Evolutionary conservation across 2,888 invertebrate species (phyloP).

Genomic region (Acleris cristana): DNA sequence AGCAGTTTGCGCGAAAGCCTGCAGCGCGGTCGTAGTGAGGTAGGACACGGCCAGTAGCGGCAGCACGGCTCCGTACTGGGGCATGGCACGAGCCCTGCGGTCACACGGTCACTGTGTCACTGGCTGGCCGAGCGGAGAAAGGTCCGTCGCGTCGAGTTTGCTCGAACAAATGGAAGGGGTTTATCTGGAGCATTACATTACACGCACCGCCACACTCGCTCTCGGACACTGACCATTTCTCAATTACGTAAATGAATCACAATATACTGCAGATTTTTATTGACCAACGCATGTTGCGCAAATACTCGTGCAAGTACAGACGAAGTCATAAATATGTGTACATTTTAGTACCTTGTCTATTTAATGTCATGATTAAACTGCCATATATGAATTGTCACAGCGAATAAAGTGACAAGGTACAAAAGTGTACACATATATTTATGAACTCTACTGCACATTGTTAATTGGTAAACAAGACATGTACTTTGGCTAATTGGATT

Average conservation of each 20-base stretch:
- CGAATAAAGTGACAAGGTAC: no score
- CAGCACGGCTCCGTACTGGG: slow-evolving; percentile 56
- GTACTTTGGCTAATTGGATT: neutral
- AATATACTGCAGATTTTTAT: slow-evolving; percentile 32
- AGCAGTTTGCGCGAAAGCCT: slow-evolving; percentile 45
- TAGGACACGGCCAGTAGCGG: slow-evolving; percentile 54
- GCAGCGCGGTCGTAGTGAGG: slow-evolving; percentile 44
- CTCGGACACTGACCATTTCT: slow-evolving; percentile 42
- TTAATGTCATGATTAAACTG: no score
- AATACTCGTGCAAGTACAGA: slow-evolving; percentile 4
- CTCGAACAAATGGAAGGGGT: slow-evolving; percentile 61
- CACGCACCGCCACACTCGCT: slow-evolving; percentile 42
- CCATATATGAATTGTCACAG: no score
- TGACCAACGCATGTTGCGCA: slow-evolving; percentile 19
- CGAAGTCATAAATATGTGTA: no score
- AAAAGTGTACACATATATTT: no score
- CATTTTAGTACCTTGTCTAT: no score
- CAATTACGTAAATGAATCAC: slow-evolving; percentile 34
- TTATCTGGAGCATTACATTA: slow-evolving; percentile 66
- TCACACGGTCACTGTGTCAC: slow-evolving; percentile 79
- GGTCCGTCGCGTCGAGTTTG: slow-evolving; percentile 53
- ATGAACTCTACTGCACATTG: no score
- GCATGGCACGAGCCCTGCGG: slow-evolving; percentile 72
- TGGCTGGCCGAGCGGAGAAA: slow-evolving; percentile 72
- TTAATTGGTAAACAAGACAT: slow-evolving; percentile 12